Base-by-base conservation (phyloP, 2,888 invertebrate genomes). In the Cephus pulcher region DNA sequence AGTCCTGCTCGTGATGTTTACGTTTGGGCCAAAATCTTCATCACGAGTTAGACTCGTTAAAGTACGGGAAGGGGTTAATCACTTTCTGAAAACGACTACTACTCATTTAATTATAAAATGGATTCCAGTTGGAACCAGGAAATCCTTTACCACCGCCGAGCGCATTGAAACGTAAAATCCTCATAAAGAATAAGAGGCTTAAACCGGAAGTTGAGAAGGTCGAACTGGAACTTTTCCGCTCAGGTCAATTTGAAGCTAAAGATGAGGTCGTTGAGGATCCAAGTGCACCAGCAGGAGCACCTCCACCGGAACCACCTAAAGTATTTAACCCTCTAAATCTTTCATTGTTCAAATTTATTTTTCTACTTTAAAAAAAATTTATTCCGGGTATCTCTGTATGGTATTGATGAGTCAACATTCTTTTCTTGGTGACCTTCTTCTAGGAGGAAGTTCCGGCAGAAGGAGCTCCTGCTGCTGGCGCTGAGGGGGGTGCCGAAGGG, bases 141-240 rank as follows among this genome's bases (percentile, higher is more conserved):
- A 90, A 91, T 23, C 93, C 94, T 0, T 90, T 95, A 32, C 95
- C 95, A 12, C 93, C 94, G n/a, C 95, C 95, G 2, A 94, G 93
- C 85, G 92, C 93, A 56, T 90, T 95, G 77, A 94, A 94, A 85
- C 90, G 93, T 68, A 95, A 95, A 90, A 95, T 95, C 84, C 92
- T 95, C 71, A 95, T 95, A 82, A 95, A 95, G 89, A 95, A 94
- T 90, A 95, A 95, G 87, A 91, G 94, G 78, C 89, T 95, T 80
- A 94, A 94, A 86, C 93, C 95, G n/a, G 95, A 95, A 85, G 94
- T 95, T n/a, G 95, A 95, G 86, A 94, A 94, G 89, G 93, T 90
- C 69, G 93, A 93, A 84, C 87, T 93, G 75, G 93, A 93, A 82
- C 86, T 93, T 35, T 93, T 93, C 88, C 89, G 90, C 40, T 92